Conservation (phyloP, 2,113 vertebrate genomes). For the Elephantulus edwardii region DNA sequence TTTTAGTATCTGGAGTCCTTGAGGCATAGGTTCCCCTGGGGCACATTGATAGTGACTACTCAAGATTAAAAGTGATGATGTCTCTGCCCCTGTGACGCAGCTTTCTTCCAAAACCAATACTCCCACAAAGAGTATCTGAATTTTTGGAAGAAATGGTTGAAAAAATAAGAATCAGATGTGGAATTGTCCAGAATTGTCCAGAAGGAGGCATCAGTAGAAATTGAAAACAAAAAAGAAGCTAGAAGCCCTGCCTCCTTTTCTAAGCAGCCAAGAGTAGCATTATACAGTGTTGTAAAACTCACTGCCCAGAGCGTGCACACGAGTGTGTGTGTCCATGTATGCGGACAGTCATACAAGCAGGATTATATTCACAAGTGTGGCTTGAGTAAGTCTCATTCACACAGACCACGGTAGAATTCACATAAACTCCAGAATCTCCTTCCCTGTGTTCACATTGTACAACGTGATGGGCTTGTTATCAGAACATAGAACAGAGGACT, state of each 20-base stretch:
- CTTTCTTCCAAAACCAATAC: neutral
- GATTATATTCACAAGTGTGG: neutral
- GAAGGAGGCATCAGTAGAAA: neutral
- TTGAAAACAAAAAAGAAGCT: neutral
- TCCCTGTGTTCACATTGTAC: neutral
- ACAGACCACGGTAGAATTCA: rapidly evolving
- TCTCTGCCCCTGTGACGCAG: neutral
- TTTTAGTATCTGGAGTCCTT: neutral
- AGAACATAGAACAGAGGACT: neutral
- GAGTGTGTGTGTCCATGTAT: neutral
- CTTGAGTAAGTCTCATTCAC: neutral
- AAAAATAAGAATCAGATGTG: neutral
- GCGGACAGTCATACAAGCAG: neutral
- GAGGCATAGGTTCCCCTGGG: neutral
- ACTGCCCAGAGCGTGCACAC: neutral
- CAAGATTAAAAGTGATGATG: neutral
- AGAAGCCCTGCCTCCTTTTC: neutral
- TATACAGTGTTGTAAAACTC: conserved; percentile 4
- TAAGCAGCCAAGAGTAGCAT: neutral
- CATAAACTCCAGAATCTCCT: neutral
- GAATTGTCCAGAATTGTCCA: neutral
- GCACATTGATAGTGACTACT: neutral
- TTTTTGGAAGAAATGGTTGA: neutral
- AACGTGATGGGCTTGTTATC: neutral
- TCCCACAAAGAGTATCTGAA: neutral